Conservation (phyloP, 2,797 vertebrate genomes). For the Epinephelus malabaricus region DNA sequence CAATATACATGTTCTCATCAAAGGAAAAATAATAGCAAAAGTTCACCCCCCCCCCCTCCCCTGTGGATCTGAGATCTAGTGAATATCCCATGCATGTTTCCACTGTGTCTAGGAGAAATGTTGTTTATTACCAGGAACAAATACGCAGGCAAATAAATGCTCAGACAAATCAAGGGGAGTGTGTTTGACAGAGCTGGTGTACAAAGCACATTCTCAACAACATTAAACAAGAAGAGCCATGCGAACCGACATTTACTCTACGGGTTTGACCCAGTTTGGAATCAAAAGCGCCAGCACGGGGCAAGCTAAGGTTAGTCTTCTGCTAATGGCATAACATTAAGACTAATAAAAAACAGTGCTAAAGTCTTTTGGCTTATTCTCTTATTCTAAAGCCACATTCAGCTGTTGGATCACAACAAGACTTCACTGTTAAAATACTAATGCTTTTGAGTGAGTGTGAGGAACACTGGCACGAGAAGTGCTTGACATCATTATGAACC, state of each 20-base stretch:
- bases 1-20: slow-evolving; percentile 85
- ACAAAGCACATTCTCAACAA: slow-evolving; percentile 75
- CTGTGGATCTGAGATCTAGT: slow-evolving; percentile 65
- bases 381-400: slow-evolving; percentile 31
- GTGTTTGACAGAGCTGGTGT: slow-evolving; percentile 52
- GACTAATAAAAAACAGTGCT: slow-evolving; percentile 44
- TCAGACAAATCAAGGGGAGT: slow-evolving; percentile 63
- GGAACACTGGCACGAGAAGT: slow-evolving; percentile 74
- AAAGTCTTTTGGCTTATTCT: slow-evolving; percentile 32
- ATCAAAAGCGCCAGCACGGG: slow-evolving; percentile 48
- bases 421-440: slow-evolving; percentile 44
- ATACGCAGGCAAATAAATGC: slow-evolving; percentile 75
- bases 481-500: slow-evolving; percentile 79
- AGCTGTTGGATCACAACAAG: slow-evolving; percentile 55
- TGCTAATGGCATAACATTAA: slow-evolving; percentile 57
- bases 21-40: slow-evolving; percentile 77
- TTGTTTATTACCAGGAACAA: slow-evolving; percentile 74
- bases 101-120: slow-evolving; percentile 75
- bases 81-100: slow-evolving; percentile 83
- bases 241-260: slow-evolving; percentile 64
- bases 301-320: slow-evolving; percentile 51
- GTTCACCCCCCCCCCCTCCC: slow-evolving; percentile 11
- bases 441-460: slow-evolving; percentile 46
- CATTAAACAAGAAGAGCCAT: slow-evolving; percentile 80
- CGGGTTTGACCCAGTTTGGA: slow-evolving; percentile 44